phyloP scores from a whole-genome alignment of 2,888 invertebrate genomes.

The Acronicta alni region DNA sequence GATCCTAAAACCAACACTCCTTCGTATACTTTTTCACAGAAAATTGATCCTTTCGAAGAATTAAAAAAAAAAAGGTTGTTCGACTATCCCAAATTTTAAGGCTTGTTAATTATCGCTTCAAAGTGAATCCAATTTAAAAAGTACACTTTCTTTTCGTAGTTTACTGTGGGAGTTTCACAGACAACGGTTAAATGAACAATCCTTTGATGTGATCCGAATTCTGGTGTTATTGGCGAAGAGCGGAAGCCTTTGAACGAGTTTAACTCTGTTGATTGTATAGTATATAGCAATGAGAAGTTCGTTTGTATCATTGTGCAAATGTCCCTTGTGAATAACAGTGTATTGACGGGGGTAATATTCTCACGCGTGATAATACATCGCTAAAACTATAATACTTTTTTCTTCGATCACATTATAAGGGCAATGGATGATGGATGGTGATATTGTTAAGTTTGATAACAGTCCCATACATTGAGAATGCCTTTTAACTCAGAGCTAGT shows the following conservation, averaged over 20 bases:
- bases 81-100: background rate
- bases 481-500: too few species aligned
- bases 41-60: background rate
- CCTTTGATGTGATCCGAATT: constrained; percentile 35
- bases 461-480: too few species aligned
- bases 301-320: constrained; percentile 11
- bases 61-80: constrained; percentile 9
- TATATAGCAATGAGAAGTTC: constrained; percentile 4
- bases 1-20: background rate
- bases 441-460: too few species aligned
- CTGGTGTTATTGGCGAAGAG: constrained; percentile 7
- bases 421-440: too few species aligned
- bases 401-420: too few species aligned
- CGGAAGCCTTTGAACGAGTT: constrained; percentile 38
- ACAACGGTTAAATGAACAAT: constrained; percentile 21
- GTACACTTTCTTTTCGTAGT: constrained; percentile 15
- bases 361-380: too few species aligned
- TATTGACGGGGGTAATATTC: too few species aligned
- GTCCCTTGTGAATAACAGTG: background rate
- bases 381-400: too few species aligned
- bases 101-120: constrained; percentile 14
- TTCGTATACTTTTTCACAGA: background rate
- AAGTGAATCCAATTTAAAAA: constrained; percentile 21
- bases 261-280: constrained; percentile 14
- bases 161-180: constrained; percentile 20